Evolutionary conservation across 2,113 vertebrate species (phyloP).

Genomic region (Sprattus sprattus): DNA sequence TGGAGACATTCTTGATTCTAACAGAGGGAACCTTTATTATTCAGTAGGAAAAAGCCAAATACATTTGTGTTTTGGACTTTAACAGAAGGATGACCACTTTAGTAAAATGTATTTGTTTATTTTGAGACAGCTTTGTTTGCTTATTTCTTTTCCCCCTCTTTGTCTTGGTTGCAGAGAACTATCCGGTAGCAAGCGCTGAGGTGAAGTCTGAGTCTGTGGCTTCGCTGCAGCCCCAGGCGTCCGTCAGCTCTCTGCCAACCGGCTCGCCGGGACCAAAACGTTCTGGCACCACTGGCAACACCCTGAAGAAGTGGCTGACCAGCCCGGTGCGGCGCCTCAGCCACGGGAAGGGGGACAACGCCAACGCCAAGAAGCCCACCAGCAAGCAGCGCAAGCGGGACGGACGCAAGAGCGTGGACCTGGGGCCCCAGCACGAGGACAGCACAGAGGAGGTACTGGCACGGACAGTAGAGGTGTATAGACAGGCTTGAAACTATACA

Average conservation of each 20-base stretch:
- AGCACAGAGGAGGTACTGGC: background rate
- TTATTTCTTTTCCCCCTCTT: background rate
- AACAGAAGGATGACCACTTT: background rate
- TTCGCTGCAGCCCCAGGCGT: constrained; percentile 80
- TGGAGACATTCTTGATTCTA: background rate
- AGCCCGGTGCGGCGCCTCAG: constrained; percentile 93
- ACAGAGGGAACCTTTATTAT: background rate
- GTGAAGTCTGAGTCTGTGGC: constrained; percentile 83
- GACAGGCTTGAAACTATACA: too few relatives aligned
- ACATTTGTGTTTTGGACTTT: background rate
- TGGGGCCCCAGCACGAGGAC: constrained; percentile 70
- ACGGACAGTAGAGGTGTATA: too few relatives aligned
- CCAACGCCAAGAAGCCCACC: constrained; percentile 83
- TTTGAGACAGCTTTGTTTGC: too few relatives aligned
- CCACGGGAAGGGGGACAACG: constrained; percentile 89
- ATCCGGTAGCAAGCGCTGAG: constrained; percentile 75
- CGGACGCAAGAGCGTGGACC: constrained; percentile 80
- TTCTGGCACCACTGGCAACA: constrained; percentile 83
- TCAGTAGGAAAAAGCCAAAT: too few relatives aligned
- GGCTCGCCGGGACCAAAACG: constrained; percentile 92
- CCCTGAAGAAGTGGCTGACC: constrained; percentile 94
- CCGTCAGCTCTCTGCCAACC: constrained; percentile 73
- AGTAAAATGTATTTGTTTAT: too few relatives aligned
- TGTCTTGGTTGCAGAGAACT: constrained; percentile 66
- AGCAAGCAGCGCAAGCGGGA: constrained; percentile 84